These are phyloP conservation scores for Beroe forskalii DNA, from an alignment of 37 sponge, comb jelly and placozoan species.

Conservation along the genomic window DNA sequence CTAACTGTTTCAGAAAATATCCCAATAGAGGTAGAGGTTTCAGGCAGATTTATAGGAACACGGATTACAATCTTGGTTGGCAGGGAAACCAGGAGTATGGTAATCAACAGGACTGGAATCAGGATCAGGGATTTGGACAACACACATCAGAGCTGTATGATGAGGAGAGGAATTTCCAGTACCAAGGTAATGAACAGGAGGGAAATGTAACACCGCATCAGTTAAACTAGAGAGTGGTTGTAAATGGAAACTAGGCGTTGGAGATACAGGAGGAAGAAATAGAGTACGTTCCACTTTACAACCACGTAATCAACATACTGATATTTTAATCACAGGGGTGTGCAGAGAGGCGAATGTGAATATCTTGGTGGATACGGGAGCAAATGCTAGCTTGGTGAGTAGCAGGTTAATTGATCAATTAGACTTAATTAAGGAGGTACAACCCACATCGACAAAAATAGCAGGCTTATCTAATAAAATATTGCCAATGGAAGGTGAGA, in stretches of 20 bases:
- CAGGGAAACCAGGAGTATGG: too few species aligned
- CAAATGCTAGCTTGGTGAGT: not conserved
- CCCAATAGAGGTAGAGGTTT: not conserved
- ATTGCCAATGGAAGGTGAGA: slow-evolving; percentile 8
- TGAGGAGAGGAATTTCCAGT: too few species aligned
- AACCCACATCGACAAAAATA: not conserved
- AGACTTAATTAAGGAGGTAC: not conserved
- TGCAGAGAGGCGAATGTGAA: not conserved
- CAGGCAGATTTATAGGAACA: too few species aligned
- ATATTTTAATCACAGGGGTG: not conserved
- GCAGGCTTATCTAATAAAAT: not conserved
- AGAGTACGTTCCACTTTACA: not conserved
- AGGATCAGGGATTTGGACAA: too few species aligned
- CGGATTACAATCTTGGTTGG: too few species aligned
- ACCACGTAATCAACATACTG: not conserved
- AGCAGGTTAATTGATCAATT: not conserved
- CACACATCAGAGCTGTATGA: too few species aligned
- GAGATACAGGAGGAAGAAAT: not conserved
- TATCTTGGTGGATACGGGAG: slow-evolving; percentile 1
- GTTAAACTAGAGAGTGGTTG: slow-evolving; percentile 52
- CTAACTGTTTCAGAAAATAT: not conserved
- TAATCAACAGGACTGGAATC: too few species aligned
- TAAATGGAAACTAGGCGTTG: not conserved
- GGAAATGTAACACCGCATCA: too few species aligned
- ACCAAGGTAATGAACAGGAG: too few species aligned